A percentile compares a stretch with the other conserved stretches of the same genome.
Evolutionary conservation across 2,888 invertebrate species (phyloP).

Genomic region (Dione juno): DNA sequence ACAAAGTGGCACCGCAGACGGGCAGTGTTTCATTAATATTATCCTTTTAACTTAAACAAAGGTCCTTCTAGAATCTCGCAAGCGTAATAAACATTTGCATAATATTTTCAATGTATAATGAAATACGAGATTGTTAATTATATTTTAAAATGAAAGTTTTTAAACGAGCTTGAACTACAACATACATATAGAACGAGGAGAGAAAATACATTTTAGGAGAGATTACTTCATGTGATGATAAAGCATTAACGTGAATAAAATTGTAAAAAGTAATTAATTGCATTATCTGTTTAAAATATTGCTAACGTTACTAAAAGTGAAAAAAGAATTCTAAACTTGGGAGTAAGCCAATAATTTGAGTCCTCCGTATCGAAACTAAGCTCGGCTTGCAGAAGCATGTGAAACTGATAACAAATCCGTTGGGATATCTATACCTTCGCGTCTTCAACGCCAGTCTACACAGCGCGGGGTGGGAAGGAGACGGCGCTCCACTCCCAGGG

Average conservation of each 20-base stretch:
- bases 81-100: conserved; percentile 1
- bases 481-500: conserved; percentile 50
- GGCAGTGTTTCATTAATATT: conserved; percentile 34
- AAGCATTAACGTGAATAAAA: neutral
- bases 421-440: conserved; percentile 53
- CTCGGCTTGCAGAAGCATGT: conserved; percentile 29
- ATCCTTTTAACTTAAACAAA: conserved; percentile 12
- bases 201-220: neutral
- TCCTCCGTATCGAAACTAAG: conserved; percentile 29
- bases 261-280: neutral
- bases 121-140: neutral
- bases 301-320: conserved; percentile 11
- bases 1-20: conserved; percentile 49
- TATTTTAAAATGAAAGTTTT: neutral
- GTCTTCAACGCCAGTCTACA: conserved; percentile 59
- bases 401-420: conserved; percentile 47
- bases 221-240: neutral
- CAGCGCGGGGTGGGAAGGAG: conserved; percentile 61
- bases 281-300: neutral
- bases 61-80: conserved; percentile 11
- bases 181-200: too few relatives aligned
- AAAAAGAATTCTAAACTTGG: conserved; percentile 16
- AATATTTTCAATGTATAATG: neutral
- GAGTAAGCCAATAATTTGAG: conserved; percentile 28
- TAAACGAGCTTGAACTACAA: neutral